A percentile compares a stretch with the other conserved stretches of the same genome.
These are phyloP conservation scores for Nezara viridula DNA, from an alignment of 2,888 invertebrate genomes.

Conservation along the genomic window DNA sequence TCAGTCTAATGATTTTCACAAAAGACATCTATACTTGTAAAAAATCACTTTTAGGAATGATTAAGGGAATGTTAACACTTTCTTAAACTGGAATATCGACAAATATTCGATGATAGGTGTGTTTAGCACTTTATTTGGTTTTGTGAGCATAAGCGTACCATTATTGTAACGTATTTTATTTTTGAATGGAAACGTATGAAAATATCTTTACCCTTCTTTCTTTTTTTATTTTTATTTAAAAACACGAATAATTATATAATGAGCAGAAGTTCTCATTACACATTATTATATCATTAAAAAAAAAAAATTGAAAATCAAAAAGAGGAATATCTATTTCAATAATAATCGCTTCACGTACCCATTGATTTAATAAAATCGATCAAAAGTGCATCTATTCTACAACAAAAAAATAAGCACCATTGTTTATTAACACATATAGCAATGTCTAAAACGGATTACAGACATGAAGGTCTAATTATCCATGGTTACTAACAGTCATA, in stretches of 20 bases:
- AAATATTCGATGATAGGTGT: neutral
- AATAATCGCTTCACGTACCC: neutral
- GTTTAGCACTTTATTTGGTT: neutral
- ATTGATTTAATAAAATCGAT: neutral
- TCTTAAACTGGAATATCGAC: neutral
- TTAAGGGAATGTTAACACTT: neutral
- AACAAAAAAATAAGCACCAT: neutral
- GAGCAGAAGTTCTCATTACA: neutral
- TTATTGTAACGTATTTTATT: neutral
- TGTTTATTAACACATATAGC: neutral
- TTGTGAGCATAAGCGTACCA: slow-evolving; percentile 3
- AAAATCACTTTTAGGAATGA: neutral
- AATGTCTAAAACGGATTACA: neutral
- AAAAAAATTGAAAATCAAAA: neutral
- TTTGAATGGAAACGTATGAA: slow-evolving; percentile 11
- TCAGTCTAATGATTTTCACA: slow-evolving; percentile 20
- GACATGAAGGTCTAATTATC: neutral
- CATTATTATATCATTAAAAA: neutral
- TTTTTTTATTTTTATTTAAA: neutral
- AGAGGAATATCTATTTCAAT: neutral
- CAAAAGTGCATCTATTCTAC: neutral
- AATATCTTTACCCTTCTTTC: neutral
- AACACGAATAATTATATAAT: neutral
- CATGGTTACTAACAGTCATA: neutral
- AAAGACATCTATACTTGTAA: neutral